Conservation (phyloP, 2,888 invertebrate genomes). For the Andrena camellia region DNA sequence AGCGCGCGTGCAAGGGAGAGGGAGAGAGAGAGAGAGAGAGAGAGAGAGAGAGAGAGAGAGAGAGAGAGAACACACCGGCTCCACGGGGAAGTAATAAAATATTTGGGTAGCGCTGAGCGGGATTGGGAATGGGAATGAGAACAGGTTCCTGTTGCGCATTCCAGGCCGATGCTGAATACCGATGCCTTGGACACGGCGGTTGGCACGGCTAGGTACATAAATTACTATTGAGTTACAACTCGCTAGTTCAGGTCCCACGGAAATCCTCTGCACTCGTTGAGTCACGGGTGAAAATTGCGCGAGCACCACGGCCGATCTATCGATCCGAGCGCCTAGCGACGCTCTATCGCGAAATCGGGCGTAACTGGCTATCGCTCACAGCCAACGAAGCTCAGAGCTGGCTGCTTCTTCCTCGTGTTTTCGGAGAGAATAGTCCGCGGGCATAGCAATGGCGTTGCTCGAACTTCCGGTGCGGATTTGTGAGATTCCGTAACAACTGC, state of each 20-base stretch:
- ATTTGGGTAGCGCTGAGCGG: conserved; percentile 76
- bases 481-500: too few relatives aligned
- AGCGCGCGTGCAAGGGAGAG: conserved; percentile 17
- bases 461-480: background rate
- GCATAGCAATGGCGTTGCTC: background rate
- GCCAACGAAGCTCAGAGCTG: background rate
- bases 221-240: conserved; percentile 77
- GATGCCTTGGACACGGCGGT: conserved; percentile 74
- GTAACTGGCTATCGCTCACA: background rate
- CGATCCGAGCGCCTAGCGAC: background rate
- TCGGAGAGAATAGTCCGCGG: too few relatives aligned
- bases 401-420: too few relatives aligned
- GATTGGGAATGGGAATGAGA: conserved; percentile 77
- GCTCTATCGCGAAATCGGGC: background rate
- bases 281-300: conserved; percentile 55
- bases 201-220: conserved; percentile 75
- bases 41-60: conserved; percentile 40
- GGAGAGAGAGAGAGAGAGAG: conserved; percentile 42
- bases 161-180: conserved; percentile 79
- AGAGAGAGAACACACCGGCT: conserved; percentile 58
- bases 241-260: conserved; percentile 70
- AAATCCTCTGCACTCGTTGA: conserved; percentile 64
- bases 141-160: conserved; percentile 82
- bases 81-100: conserved; percentile 77
- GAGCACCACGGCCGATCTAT: conserved; percentile 13